Base-by-base conservation (phyloP, 2,888 invertebrate species). In the Ommatoiulus sabulosus region DNA sequence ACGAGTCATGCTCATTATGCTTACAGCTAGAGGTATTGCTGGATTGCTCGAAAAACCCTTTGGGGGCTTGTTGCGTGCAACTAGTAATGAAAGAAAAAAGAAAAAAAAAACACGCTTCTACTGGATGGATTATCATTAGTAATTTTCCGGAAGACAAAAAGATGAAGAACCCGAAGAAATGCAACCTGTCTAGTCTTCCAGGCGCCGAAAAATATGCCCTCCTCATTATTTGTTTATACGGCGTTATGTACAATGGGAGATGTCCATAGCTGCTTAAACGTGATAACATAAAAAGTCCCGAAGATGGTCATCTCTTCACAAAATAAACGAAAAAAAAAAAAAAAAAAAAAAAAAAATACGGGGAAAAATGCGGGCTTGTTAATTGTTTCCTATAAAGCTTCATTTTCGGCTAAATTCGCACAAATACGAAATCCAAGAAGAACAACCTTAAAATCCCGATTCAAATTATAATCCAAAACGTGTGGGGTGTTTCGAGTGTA, bases 131-230 rank as follows among this genome's bases (percentile, higher is more conserved):
- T 85, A 85, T 85, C 85, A 46, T 85, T 85, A 85, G 85, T 85
- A 85, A 85, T 46, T 85, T 85, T 85, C 44, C 85, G 85, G 85
- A 85, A 85, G 85, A 46, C 44, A 46, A 85, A 85, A 85, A 85
- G 85, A 85, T 85, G 85, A 85, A 85, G 46, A 85, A 85, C 85
- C n/a, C 20, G 46, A 85, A 46, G 46, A 85, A 85, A 85, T 85
- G 85, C 44, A 85, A 85, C 85, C 44, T 85, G 85, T 85, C 85
- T 85, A 85, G 85, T 85, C 85, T 85, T 46, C 44, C 20, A 46
- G 85, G 85, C 85, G 85, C 85, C 85, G 20, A 17, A 85, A 85
- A 85, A 85, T 85, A 85, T 85, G 85, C 46, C 85, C 85, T 46
- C 46, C 44, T 46, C 85, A 85, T 72, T 72, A 72, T 72, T 72